A percentile compares a stretch with the other conserved stretches of the same genome.
These are phyloP conservation scores for Penaeus indicus DNA, from an alignment of 1,140 invertebrate genomes.

Conservation along the genomic window DNA sequence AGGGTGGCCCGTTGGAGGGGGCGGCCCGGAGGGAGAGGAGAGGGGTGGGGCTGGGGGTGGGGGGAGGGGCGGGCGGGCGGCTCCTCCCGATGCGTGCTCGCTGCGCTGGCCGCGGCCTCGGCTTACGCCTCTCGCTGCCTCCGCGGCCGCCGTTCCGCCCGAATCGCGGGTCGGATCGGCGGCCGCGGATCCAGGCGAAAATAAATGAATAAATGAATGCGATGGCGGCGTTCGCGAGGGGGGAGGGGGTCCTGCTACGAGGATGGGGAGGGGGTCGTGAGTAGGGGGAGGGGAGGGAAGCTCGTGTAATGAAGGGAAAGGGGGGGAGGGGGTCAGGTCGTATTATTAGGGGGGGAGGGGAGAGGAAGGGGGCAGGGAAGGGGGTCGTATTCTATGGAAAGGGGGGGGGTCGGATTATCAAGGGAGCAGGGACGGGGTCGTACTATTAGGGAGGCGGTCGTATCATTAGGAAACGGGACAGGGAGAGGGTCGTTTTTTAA, in stretches of 20 bases:
- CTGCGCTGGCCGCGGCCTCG: constrained; percentile 44
- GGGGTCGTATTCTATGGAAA: too few species aligned
- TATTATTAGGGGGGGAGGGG: background rate
- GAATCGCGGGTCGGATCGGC: background rate
- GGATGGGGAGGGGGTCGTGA: background rate
- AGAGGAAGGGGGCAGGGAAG: background rate
- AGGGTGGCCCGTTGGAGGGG: background rate
- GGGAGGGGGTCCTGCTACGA: background rate
- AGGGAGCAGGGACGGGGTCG: background rate
- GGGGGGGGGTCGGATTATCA: background rate
- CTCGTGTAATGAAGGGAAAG: too few species aligned
- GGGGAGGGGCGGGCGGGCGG: background rate
- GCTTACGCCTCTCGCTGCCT: background rate
- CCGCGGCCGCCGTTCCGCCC: background rate
- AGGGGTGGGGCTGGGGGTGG: background rate
- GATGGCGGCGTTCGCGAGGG: too few species aligned
- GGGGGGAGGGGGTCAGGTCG: background rate
- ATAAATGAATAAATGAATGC: constrained; percentile 5
- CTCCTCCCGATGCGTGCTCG: background rate
- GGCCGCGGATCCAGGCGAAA: background rate
- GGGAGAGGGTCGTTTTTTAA: too few species aligned
- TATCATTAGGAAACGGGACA: too few species aligned
- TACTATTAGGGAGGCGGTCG: too few species aligned
- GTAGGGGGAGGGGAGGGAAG: background rate
- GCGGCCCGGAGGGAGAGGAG: background rate